phyloP scores from a whole-genome alignment of 2,888 invertebrate genomes.

The Scaptomyza parva region DNA sequence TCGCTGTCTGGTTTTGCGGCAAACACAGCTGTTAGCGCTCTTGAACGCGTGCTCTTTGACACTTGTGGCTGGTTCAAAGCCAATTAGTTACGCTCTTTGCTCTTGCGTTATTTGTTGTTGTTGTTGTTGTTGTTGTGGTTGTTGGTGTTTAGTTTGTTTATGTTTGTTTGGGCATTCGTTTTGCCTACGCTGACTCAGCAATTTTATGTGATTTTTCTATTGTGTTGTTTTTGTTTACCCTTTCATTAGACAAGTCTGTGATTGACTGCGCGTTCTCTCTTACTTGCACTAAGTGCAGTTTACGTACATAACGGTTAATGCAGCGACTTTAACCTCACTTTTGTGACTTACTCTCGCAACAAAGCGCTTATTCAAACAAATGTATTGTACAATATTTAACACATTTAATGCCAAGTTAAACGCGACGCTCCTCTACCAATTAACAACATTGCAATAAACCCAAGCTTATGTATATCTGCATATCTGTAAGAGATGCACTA shows the following conservation, averaged over 20 bases:
- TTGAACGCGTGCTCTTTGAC: constrained; percentile 39
- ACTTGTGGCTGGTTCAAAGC: constrained; percentile 54
- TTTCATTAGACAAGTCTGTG: constrained; percentile 21
- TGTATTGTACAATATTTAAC: constrained; percentile 40
- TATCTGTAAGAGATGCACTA: constrained; percentile 29
- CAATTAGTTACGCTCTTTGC: constrained; percentile 72
- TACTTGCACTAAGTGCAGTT: constrained; percentile 3
- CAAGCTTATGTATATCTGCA: constrained; percentile 25
- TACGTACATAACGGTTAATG: constrained; percentile 15
- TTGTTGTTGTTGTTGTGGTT: constrained; percentile 24
- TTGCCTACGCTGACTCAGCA: constrained; percentile 50
- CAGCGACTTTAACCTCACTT: neutral
- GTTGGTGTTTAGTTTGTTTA: constrained; percentile 68
- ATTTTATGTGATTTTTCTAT: constrained; percentile 13
- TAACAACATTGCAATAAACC: constrained; percentile 44
- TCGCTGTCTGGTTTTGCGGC: neutral
- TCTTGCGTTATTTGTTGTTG: constrained; percentile 15
- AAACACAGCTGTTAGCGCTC: constrained; percentile 41
- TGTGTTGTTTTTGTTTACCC: constrained; percentile 28
- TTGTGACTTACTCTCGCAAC: neutral
- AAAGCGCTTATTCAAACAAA: constrained; percentile 8
- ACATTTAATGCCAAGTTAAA: constrained; percentile 64
- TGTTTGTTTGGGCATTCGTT: constrained; percentile 54
- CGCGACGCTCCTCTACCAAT: constrained; percentile 47
- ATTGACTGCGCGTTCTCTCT: constrained; percentile 25